Percentiles rank a stretch among this genome's conserved stretches.
Evolutionary conservation across 1,140 invertebrate species (phyloP).

Genomic region (Holcopasites calliopsidis): DNA sequence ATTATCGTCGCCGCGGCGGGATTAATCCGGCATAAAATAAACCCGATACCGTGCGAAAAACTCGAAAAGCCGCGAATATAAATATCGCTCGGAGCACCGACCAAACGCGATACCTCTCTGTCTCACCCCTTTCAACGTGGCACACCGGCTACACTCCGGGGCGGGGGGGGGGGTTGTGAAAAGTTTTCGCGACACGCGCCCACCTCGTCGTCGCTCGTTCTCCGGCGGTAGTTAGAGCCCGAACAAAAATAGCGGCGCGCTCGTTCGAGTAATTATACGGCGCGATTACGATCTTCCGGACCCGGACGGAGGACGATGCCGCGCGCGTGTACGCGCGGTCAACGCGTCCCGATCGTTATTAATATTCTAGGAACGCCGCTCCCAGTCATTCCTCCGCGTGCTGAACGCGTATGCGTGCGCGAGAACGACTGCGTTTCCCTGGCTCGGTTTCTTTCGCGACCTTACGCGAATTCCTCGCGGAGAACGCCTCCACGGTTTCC

Average conservation of each 20-base stretch:
- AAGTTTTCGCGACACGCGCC: conserved; percentile 28
- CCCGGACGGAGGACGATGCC: conserved; percentile 62
- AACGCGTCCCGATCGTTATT: conserved; percentile 59
- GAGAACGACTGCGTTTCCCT: conserved; percentile 32
- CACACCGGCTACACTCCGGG: no score
- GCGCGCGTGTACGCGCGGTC: conserved; percentile 33
- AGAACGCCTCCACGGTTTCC: conserved; percentile 43
- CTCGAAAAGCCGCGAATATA: conserved; percentile 38
- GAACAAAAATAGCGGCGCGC: conserved; percentile 55
- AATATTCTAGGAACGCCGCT: conserved; percentile 60
- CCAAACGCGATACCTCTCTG: conserved; percentile 12
- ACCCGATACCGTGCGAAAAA: conserved; percentile 29
- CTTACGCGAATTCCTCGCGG: conserved; percentile 56
- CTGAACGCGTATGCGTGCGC: not conserved
- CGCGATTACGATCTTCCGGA: conserved; percentile 56
- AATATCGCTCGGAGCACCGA: conserved; percentile 39
- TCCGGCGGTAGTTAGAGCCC: conserved; percentile 1
- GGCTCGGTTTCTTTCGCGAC: conserved; percentile 35
- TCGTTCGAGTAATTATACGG: conserved; percentile 61
- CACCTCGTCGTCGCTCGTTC: not conserved
- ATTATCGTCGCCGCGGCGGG: conserved; percentile 18
- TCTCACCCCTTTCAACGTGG: not conserved
- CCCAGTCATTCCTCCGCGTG: conserved; percentile 58
- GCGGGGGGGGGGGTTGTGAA: not conserved
- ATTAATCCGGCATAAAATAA: conserved; percentile 42